Percentiles rank a stretch among this genome's conserved stretches.
These are phyloP conservation scores for Gobionotothen gibberifrons DNA, from an alignment of 2,797 vertebrate genomes.

Conservation along the genomic window DNA sequence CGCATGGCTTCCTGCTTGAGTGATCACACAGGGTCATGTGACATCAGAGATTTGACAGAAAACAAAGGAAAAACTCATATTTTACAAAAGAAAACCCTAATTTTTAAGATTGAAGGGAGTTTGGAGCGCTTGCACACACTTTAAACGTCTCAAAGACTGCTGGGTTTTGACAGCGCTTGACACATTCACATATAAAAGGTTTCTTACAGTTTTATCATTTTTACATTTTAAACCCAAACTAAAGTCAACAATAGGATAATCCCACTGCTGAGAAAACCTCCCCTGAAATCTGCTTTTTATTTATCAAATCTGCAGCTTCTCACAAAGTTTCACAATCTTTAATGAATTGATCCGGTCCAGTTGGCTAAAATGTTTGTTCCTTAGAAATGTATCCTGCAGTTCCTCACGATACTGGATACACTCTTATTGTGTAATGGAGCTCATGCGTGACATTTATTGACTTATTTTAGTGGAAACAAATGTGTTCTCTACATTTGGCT, in stretches of 20 bases:
- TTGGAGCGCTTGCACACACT: neutral
- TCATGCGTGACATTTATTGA: neutral
- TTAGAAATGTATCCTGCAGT: neutral
- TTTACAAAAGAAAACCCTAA: neutral
- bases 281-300: neutral
- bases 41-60: neutral
- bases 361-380: neutral
- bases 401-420: neutral
- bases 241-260: neutral
- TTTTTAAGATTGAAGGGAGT: neutral
- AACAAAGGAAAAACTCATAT: fast-evolving
- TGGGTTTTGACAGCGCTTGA: neutral
- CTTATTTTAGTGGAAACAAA: neutral
- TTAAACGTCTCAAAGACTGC: neutral
- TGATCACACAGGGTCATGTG: neutral
- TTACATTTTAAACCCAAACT: neutral
- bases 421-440: neutral
- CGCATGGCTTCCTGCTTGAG: neutral
- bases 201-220: neutral
- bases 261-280: neutral
- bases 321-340: neutral
- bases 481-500: neutral
- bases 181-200: neutral
- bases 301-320: neutral
- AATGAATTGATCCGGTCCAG: neutral